Percentiles rank a stretch among this genome's conserved stretches.
phyloP scores from a whole-genome alignment of 2,888 invertebrate genomes.

The Nephrotoma appendiculata region DNA sequence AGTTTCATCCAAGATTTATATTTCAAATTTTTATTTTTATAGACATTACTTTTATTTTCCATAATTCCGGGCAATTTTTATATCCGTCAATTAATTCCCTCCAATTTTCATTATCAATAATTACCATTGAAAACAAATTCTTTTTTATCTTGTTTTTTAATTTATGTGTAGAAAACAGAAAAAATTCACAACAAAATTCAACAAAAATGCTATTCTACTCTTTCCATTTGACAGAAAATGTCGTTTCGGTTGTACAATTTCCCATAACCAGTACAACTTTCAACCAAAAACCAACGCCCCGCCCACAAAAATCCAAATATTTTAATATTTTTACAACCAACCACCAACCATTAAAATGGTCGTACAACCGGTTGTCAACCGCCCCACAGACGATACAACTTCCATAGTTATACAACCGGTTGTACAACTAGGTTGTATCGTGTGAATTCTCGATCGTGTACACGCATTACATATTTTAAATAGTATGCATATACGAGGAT shows the following conservation, averaged over 20 bases:
- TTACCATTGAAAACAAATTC: neutral
- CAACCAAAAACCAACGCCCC: neutral
- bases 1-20: neutral
- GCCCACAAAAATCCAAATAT: neutral
- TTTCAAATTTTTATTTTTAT: neutral
- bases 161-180: neutral
- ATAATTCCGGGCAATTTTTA: constrained; percentile 1
- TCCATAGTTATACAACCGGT: neutral
- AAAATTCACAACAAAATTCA: neutral
- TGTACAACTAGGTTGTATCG: too few relatives aligned
- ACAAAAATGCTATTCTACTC: too few relatives aligned
- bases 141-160: neutral
- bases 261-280: neutral
- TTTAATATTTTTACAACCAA: neutral
- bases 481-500: too few relatives aligned
- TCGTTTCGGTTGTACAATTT: neutral
- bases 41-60: neutral
- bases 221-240: neutral
- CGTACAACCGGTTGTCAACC: neutral
- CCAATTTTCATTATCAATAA: neutral
- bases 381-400: neutral
- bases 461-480: too few relatives aligned
- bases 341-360: constrained; percentile 1
- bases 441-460: too few relatives aligned
- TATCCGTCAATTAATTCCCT: neutral